These are phyloP conservation scores for Hemichromis elongatus DNA, from an alignment of 2,113 vertebrate genomes.

Conservation along the genomic window DNA sequence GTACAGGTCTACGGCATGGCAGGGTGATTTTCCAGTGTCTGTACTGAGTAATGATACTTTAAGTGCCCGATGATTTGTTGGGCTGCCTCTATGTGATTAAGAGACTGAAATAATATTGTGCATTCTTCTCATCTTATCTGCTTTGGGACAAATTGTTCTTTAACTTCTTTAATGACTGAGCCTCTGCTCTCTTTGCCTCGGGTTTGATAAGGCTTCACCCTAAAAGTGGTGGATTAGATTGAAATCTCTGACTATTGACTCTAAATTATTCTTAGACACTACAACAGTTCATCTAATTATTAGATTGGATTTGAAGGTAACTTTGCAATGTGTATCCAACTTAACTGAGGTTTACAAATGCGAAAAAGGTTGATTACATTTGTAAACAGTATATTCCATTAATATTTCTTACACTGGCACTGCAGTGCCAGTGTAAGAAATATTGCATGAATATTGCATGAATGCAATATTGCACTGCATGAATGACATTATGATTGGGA, in stretches of 20 bases:
- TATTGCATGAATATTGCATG: too few relatives aligned
- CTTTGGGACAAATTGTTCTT: not conserved
- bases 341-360: too few relatives aligned
- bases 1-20: not conserved
- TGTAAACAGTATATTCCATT: too few relatives aligned
- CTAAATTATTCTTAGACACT: not conserved
- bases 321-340: too few relatives aligned
- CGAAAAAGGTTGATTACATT: too few relatives aligned
- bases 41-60: not conserved
- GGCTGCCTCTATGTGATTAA: not conserved
- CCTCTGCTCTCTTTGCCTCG: not conserved
- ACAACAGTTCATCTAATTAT: too few relatives aligned
- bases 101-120: not conserved
- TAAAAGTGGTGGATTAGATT: not conserved
- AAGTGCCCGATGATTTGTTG: not conserved
- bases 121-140: not conserved
- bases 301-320: too few relatives aligned
- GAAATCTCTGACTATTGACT: not conserved
- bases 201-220: not conserved
- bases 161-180: not conserved
- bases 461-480: too few relatives aligned
- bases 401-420: too few relatives aligned
- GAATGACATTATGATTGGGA: too few relatives aligned
- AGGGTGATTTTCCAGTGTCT: not conserved
- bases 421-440: too few relatives aligned